phyloP scores from a whole-genome alignment of 2,113 vertebrate species.

The Octodon degus region DNA sequence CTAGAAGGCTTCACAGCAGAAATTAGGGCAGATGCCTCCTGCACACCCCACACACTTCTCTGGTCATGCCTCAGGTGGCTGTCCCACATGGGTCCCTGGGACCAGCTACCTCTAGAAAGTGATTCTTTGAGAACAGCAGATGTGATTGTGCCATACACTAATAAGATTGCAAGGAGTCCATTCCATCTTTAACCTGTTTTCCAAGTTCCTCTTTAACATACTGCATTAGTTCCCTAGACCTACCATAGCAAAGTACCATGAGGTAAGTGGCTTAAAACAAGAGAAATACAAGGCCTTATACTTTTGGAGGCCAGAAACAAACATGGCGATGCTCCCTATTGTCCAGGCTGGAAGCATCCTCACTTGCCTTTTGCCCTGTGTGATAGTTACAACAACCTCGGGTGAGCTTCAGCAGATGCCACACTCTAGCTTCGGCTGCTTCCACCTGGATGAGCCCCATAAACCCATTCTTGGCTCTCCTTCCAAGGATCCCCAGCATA shows the following conservation, averaged over 20 bases:
- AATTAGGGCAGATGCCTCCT: neutral
- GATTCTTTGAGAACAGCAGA: neutral
- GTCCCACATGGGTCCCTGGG: fast-evolving
- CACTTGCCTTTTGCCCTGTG: neutral
- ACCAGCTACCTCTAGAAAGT: neutral
- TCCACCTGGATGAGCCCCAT: fast-evolving
- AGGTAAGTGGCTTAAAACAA: neutral
- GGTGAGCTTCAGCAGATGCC: fast-evolving
- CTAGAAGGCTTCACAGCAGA: neutral
- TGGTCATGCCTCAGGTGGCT: fast-evolving
- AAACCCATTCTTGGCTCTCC: no score
- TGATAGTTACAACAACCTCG: fast-evolving
- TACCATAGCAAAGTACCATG: fast-evolving
- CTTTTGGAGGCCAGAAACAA: neutral
- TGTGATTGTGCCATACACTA: neutral
- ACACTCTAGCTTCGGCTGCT: fast-evolving
- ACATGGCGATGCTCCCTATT: fast-evolving
- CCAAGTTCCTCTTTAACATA: neutral
- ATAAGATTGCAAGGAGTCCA: neutral
- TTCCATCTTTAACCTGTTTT: no score
- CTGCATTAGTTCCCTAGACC: neutral
- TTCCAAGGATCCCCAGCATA: fast-evolving
- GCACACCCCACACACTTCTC: no score
- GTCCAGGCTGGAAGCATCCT: fast-evolving
- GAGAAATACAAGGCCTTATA: neutral